Evolutionary conservation across 2,113 vertebrate genomes (phyloP), one percentile per base, ranked within the genome.

Genomic region (Festucalex cinctus): DNA sequence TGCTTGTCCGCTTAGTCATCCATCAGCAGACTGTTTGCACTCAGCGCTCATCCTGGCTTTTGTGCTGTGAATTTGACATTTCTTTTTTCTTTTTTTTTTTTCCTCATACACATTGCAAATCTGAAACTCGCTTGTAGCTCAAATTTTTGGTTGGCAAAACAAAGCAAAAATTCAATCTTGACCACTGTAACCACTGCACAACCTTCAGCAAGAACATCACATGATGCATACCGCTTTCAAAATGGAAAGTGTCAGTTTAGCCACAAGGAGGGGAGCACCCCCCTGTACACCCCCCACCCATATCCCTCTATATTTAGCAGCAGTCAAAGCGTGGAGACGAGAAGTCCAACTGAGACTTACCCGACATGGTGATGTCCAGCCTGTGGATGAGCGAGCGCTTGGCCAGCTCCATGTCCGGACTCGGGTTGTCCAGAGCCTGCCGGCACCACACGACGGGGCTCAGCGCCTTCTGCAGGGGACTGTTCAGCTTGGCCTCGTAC

Each of bases 361-460:
- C 95, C 32, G 94, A 95, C 94, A 99, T 95, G 69, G 94, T 98
- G 89, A 97, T 94, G 79, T 99, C 97, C 85, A 99, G 94, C 72
- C 95, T 92, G 88, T 98, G 96, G 79, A 98, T 93, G 83, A 99
- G 94, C 12, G 95, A 98, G 71, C 96, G 97, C 85, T 98, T 99
- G 89, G 96, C 97, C 78, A 94, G 93, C 89, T 99, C 97, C 88
- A 99, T 93, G 62, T 99, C 96, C 76, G 97, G 96, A 83, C 94
- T 96, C 70, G 96, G 97, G 83, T 95, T 93, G 91, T 99, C 97
- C 80, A 99, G 78, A 61, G 96, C 94, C 79, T 97, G 94, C 66
- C 97, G 94, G 90, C 96, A 98, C 97, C 97, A 99, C 83, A 95
- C 94, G 10, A 98, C 89, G 0, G 96, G 96, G 84, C 94, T 98